Evolutionary conservation across 2,888 invertebrate species (phyloP).

Genomic region (Geotrupes spiniger): DNA sequence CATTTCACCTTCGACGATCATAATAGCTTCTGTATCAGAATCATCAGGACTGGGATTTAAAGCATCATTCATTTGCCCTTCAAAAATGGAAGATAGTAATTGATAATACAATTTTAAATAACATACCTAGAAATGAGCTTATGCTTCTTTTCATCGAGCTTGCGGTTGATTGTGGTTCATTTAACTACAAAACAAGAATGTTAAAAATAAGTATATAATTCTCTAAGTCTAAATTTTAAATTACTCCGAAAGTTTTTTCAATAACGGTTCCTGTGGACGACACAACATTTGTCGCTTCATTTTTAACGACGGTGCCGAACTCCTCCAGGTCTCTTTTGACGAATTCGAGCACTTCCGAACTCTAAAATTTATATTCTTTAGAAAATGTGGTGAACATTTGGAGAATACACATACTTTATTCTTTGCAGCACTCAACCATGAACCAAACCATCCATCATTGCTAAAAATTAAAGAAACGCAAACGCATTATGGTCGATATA

Average conservation of each 20-base stretch:
- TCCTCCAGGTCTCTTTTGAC: slow-evolving; percentile 75
- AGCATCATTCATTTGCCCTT: slow-evolving; percentile 68
- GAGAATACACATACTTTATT: slow-evolving; percentile 40
- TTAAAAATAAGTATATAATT: slow-evolving; percentile 1
- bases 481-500: slow-evolving; percentile 12
- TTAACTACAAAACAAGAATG: slow-evolving; percentile 54
- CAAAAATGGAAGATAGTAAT: no score
- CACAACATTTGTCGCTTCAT: slow-evolving; percentile 67
- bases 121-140: slow-evolving; percentile 64
- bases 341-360: slow-evolving; percentile 71
- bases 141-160: slow-evolving; percentile 70
- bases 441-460: slow-evolving; percentile 47
- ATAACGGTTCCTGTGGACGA: slow-evolving; percentile 64
- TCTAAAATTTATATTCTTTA: slow-evolving; percentile 50
- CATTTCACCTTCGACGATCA: slow-evolving; percentile 65
- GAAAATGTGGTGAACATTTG: neutral
- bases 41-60: slow-evolving; percentile 66
- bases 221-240: slow-evolving; percentile 14
- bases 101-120: slow-evolving; percentile 7
- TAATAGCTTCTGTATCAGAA: slow-evolving; percentile 68
- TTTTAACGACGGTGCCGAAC: slow-evolving; percentile 68
- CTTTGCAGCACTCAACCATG: slow-evolving; percentile 49
- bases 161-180: slow-evolving; percentile 69
- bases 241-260: slow-evolving; percentile 68
- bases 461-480: slow-evolving; percentile 28